Evolutionary conservation across 2,888 invertebrate genomes (phyloP).

Genomic region (Timandra comae): DNA sequence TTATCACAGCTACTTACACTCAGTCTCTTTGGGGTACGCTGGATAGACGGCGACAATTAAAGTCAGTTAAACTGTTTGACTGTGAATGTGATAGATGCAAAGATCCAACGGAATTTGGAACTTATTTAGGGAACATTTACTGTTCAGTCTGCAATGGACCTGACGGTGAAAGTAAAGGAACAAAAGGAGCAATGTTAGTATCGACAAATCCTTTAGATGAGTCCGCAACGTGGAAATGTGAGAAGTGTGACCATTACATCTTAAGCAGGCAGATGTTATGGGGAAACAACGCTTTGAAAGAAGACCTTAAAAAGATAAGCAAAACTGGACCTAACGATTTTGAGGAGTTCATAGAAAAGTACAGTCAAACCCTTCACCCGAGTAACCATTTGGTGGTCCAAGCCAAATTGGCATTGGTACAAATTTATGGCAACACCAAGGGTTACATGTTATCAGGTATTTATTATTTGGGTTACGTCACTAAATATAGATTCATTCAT

Average conservation of each 20-base stretch:
- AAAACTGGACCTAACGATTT: slow-evolving; percentile 67
- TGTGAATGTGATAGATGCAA: slow-evolving; percentile 81
- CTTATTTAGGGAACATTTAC: slow-evolving; percentile 78
- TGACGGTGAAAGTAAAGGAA: slow-evolving; percentile 30
- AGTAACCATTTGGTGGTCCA: slow-evolving; percentile 81
- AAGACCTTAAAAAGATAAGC: slow-evolving; percentile 74
- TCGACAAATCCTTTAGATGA: slow-evolving; percentile 79
- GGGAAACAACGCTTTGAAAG: slow-evolving; percentile 78
- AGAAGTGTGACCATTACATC: slow-evolving; percentile 77
- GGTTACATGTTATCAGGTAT: slow-evolving; percentile 76
- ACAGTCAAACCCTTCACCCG: slow-evolving; percentile 79
- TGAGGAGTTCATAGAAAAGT: slow-evolving; percentile 80
- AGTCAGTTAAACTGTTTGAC: slow-evolving; percentile 80
- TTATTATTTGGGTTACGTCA: no score
- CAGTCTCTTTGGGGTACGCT: slow-evolving; percentile 83
- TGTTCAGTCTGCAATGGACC: slow-evolving; percentile 79
- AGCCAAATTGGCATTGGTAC: slow-evolving; percentile 81
- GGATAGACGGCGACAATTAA: slow-evolving; percentile 78
- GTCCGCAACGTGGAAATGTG: slow-evolving; percentile 79
- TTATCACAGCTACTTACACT: slow-evolving; percentile 82
- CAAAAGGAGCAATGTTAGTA: slow-evolving; percentile 67
- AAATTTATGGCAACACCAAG: slow-evolving; percentile 80
- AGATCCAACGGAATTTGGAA: slow-evolving; percentile 83
- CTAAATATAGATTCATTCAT: slow-evolving; percentile 7
- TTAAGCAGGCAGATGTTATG: slow-evolving; percentile 77